These are phyloP conservation scores for Plumapathes pennacea DNA, from an alignment of 92 coral and sea anemone species.

Conservation along the genomic window DNA sequence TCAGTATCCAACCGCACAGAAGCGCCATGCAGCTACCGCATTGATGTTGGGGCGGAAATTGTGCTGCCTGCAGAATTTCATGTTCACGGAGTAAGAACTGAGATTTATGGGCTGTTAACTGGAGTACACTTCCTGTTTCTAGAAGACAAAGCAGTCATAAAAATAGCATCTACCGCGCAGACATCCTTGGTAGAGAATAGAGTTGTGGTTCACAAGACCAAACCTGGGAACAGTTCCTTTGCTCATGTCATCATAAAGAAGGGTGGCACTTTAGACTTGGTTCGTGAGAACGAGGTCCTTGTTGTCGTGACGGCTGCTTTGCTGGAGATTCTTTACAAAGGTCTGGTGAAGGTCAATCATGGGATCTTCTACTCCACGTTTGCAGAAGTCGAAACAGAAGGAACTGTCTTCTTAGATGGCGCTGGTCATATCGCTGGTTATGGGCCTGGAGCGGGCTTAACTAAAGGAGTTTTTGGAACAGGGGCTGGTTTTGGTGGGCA, in stretches of 20 bases:
- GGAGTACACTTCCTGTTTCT: constrained; percentile 93
- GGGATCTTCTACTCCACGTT: constrained; percentile 80
- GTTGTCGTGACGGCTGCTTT: constrained; percentile 84
- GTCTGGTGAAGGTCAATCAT: constrained; percentile 76
- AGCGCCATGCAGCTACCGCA: constrained; percentile 93
- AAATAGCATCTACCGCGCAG: constrained; percentile 86
- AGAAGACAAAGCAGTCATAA: constrained; percentile 67
- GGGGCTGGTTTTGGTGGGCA: constrained; percentile 94
- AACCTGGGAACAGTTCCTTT: constrained; percentile 89
- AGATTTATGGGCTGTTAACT: constrained; percentile 80
- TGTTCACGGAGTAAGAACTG: constrained; percentile 88
- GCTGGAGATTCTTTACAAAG: constrained; percentile 85
- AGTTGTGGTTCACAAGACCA: constrained; percentile 70
- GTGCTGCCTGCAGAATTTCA: constrained; percentile 97
- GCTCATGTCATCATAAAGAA: constrained; percentile 82
- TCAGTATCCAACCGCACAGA: constrained; percentile 88
- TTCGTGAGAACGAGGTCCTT: constrained; percentile 58
- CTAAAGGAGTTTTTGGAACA: constrained; percentile 42
- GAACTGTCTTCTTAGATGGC: constrained; percentile 73
- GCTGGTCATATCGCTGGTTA: constrained; percentile 65
- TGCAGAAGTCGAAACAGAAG: constrained; percentile 86
- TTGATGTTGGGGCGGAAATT: constrained; percentile 84
- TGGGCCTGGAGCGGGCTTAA: constrained; percentile 86
- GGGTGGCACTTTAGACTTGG: constrained; percentile 78
- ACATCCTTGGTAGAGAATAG: constrained; percentile 87